Evolutionary conservation across 2,113 vertebrate species (phyloP).

Genomic region (Glareola pratincola): DNA sequence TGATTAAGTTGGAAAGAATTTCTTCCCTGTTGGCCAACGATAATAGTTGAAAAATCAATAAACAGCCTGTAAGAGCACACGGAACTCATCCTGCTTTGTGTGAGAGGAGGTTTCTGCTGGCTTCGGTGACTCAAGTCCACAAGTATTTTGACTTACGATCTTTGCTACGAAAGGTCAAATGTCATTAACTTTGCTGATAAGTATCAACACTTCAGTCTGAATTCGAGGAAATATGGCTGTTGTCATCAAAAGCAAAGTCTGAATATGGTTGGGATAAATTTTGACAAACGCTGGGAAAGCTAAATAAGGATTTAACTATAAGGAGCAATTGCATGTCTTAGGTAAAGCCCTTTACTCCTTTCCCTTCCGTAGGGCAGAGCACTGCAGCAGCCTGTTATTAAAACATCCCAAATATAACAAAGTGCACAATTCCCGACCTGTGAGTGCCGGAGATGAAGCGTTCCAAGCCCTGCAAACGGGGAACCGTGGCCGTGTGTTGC

Average conservation of each 20-base stretch:
- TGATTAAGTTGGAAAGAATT: constrained; percentile 84
- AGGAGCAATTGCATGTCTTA: not conserved
- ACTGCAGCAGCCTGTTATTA: not conserved
- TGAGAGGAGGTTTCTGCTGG: not conserved
- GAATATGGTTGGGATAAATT: not conserved
- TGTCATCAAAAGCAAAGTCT: not conserved
- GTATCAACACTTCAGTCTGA: not conserved
- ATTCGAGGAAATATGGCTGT: not conserved
- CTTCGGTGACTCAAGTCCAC: not conserved
- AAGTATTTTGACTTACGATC: not conserved
- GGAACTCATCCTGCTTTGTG: not conserved
- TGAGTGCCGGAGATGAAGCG: rapidly evolving
- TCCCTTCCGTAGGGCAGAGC: not conserved
- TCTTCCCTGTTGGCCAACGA: constrained; percentile 74
- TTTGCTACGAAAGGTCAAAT: constrained; percentile 20
- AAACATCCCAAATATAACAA: not conserved
- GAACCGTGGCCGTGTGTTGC: rapidly evolving
- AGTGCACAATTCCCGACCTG: not conserved
- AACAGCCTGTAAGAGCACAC: constrained; percentile 66
- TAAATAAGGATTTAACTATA: not conserved
- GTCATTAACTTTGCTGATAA: not conserved
- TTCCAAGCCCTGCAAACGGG: not conserved
- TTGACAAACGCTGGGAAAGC: not conserved
- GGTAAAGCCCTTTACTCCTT: not conserved
- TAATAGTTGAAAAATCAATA: constrained; percentile 81